Base-by-base conservation (phyloP, 2,888 invertebrate genomes). In the Caenorhabditis sulstoni region DNA sequence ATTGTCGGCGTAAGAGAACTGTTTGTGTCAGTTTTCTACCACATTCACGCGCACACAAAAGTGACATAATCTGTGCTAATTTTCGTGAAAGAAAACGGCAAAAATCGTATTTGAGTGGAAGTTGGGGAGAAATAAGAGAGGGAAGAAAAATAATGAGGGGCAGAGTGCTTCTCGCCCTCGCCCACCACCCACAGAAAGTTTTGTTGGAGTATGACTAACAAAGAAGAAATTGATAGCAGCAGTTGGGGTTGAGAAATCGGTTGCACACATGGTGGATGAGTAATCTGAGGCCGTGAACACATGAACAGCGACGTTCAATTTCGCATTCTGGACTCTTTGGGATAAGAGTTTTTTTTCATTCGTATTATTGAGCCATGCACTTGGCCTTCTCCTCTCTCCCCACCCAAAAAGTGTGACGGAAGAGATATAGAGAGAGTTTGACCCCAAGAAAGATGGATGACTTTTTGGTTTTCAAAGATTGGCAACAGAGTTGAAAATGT, bases 191-290 rank as follows among this genome's bases (percentile, higher is more conserved):
- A 35, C 39, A 44, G 41, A 55, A 71, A 70, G 49, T 23, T n/a
- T 49, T 53, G 57, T 49, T 67, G 50, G 44, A 68, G 50, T 64
- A 73, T 73, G 73, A 73, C 73, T 73, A 73, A 73, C 73, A 73
- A 50, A 52, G 64, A 64, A 44, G 73, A 73, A 73, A 73, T 58
- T 73, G 73, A 73, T 73, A 73, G 73, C 50, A 14, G 44, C 7
- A 7, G 29, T 29, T 29, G 73, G 22, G 58, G 59, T 47, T 49
- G 47, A 47, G 57, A 53, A 47, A 70, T 59, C 44, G 29, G 68
- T 37, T 62, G 55, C 49, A 53, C 62, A 61, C 53, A 64, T 62
- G 64, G 64, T 61, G 70, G 22, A 44, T 73, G 73, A 73, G 73
- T 73, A 73, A 73, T 64, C 73, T 58, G 50, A 37, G 53, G 23